Conservation (phyloP, 2,888 invertebrate species). For the Caenorhabditis afra region DNA sequence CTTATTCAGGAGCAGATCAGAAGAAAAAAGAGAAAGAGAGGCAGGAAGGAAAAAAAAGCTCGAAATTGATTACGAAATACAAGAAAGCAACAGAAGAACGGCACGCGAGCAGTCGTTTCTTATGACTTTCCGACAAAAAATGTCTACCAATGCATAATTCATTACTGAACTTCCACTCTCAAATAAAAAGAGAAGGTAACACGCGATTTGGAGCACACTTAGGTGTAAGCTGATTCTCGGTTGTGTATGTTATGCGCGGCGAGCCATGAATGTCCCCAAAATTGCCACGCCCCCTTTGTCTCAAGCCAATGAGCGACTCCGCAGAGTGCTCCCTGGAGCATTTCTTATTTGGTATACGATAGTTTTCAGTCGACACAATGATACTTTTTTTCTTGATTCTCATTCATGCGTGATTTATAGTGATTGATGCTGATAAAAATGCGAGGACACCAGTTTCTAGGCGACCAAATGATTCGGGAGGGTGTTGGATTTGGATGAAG, state of each 20-base stretch:
- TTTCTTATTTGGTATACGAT: slow-evolving; percentile 53
- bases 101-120: slow-evolving; percentile 28
- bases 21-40: slow-evolving; percentile 3
- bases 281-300: slow-evolving; percentile 47
- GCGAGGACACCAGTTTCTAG: neutral
- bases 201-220: slow-evolving; percentile 7
- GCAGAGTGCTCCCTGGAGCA: slow-evolving; percentile 22
- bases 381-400: too few species aligned
- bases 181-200: slow-evolving; percentile 1
- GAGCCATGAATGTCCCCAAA: slow-evolving; percentile 56
- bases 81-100: slow-evolving; percentile 5
- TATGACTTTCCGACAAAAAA: slow-evolving; percentile 30
- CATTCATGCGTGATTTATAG: neutral
- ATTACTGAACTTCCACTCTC: slow-evolving; percentile 8
- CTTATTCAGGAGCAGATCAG: slow-evolving; percentile 3
- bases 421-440: neutral
- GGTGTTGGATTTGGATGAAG: too few species aligned
- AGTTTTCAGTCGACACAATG: slow-evolving; percentile 11
- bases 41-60: slow-evolving; percentile 11
- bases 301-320: slow-evolving; percentile 53
- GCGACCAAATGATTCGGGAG: too few species aligned
- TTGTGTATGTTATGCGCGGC: slow-evolving; percentile 51
- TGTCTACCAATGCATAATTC: slow-evolving; percentile 23
- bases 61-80: slow-evolving; percentile 13
- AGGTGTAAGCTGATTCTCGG: slow-evolving; percentile 45